These are phyloP conservation scores for Chlorops oryzae DNA, from an alignment of 1,140 invertebrate genomes.

Conservation along the genomic window DNA sequence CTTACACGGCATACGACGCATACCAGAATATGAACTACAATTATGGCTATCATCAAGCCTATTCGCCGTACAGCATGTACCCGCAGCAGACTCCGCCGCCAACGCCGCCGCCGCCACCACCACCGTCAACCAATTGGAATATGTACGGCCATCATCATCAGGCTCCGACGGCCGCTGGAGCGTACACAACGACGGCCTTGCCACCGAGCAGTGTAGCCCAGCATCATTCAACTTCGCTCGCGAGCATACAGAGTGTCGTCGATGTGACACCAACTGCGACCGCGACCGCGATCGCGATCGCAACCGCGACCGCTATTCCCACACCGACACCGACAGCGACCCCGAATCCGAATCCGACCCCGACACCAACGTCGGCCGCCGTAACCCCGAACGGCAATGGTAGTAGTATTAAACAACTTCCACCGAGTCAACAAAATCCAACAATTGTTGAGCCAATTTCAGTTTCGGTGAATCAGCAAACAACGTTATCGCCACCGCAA, in stretches of 20 bases:
- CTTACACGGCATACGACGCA: slow-evolving; percentile 43
- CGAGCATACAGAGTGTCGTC: background rate
- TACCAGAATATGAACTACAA: slow-evolving; percentile 48
- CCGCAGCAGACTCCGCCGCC: slow-evolving; percentile 50
- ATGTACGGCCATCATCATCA: slow-evolving; percentile 49
- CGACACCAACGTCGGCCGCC: slow-evolving; percentile 19
- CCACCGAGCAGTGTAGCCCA: slow-evolving; percentile 13
- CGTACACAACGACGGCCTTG: slow-evolving; percentile 27
- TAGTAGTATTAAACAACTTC: no score
- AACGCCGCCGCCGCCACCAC: slow-evolving; percentile 38
- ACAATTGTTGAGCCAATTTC: no score
- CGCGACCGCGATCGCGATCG: slow-evolving; percentile 13
- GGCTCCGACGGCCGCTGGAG: slow-evolving; percentile 9
- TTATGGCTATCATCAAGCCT: slow-evolving; percentile 45
- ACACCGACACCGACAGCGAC: background rate
- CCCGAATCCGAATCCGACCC: background rate
- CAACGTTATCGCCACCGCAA: slow-evolving; percentile 20
- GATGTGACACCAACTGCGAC: slow-evolving; percentile 18
- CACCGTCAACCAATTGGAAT: slow-evolving; percentile 57
- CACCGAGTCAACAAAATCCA: no score
- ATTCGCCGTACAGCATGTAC: slow-evolving; percentile 45
- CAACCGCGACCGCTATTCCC: slow-evolving; percentile 4
- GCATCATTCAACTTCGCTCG: background rate
- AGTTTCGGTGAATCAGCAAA: no score
- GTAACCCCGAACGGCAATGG: slow-evolving; percentile 10